Conservation (phyloP, 2,888 invertebrate species). For the Drosophila merina region DNA sequence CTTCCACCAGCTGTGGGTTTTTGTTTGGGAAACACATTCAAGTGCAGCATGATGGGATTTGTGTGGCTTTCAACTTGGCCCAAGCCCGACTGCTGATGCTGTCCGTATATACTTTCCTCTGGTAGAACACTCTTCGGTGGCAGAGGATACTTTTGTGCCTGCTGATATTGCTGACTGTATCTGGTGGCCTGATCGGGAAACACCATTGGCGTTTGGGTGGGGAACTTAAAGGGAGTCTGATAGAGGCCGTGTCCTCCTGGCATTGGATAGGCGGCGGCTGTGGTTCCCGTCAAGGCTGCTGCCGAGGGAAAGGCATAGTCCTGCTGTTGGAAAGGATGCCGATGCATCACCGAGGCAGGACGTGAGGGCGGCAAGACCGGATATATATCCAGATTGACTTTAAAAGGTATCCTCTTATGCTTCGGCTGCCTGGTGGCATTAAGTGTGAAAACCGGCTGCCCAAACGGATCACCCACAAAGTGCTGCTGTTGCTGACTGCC, state of each 20-base stretch:
- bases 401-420: constrained; percentile 85
- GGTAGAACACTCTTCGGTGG: constrained; percentile 53
- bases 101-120: constrained; percentile 61
- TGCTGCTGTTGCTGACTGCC: constrained; percentile 81
- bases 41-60: constrained; percentile 87
- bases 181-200: constrained; percentile 68
- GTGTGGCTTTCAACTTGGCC: constrained; percentile 51
- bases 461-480: constrained; percentile 61
- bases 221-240: constrained; percentile 71
- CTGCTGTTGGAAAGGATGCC: constrained; percentile 70
- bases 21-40: constrained; percentile 87
- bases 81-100: constrained; percentile 14
- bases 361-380: constrained; percentile 84
- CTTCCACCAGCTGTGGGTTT: constrained; percentile 71
- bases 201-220: constrained; percentile 56
- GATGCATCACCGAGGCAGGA: constrained; percentile 62
- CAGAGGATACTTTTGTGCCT: constrained; percentile 56
- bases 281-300: constrained; percentile 47
- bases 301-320: constrained; percentile 67
- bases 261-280: constrained; percentile 28
- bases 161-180: constrained; percentile 65
- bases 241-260: constrained; percentile 54
- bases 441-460: constrained; percentile 61
- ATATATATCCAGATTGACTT: constrained; percentile 88
- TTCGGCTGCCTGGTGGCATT: constrained; percentile 75